phyloP scores from a whole-genome alignment of 92 coral and sea anemone species.

The Palythoa caribaeorum region DNA sequence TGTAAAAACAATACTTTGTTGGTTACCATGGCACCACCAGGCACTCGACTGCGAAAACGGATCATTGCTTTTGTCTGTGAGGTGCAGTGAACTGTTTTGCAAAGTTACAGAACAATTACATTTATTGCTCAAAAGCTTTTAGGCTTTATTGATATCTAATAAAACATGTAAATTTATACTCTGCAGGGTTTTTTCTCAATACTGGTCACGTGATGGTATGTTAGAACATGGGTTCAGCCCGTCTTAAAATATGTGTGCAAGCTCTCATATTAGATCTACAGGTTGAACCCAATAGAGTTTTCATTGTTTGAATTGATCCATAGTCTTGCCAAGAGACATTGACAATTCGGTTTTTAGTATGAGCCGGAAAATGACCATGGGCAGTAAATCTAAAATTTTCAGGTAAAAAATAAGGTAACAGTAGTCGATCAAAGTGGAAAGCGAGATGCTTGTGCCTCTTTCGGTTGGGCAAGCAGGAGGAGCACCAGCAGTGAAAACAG shows the following conservation, averaged over 20 bases:
- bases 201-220: neutral
- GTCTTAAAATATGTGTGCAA: no score
- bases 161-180: conserved; percentile 25
- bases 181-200: neutral
- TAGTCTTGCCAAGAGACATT: no score
- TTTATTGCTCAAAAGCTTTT: conserved; percentile 28
- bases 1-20: conserved; percentile 14
- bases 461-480: no score
- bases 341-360: no score
- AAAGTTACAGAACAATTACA: conserved; percentile 16
- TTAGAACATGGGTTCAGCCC: no score
- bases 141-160: conserved; percentile 26
- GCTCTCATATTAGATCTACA: neutral
- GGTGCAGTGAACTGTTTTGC: conserved; percentile 10
- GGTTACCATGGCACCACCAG: conserved; percentile 44
- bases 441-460: no score
- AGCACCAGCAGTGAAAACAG: neutral
- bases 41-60: conserved; percentile 10
- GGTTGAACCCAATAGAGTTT: neutral
- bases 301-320: no score
- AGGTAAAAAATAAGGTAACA: no score
- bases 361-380: no score
- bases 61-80: conserved; percentile 13
- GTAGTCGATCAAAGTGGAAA: no score
- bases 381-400: no score